Base-by-base conservation (phyloP, 2,113 vertebrate species). In the Hippocampus zosterae region DNA sequence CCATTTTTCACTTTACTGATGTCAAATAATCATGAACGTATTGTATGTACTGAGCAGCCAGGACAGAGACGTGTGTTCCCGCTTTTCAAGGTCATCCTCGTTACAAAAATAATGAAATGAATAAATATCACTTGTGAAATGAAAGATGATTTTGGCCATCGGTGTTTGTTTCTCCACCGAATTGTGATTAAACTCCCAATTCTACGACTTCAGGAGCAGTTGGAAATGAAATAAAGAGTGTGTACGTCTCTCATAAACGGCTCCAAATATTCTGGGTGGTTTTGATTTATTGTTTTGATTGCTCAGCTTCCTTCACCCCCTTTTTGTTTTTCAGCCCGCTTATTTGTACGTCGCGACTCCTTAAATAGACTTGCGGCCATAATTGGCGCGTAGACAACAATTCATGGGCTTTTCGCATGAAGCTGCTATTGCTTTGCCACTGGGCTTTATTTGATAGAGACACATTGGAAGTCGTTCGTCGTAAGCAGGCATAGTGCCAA, bases 381-480 rank as follows among this genome's bases (percentile, higher is more conserved):
- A 70, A 73, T 68, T 46, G 63, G 46, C 70, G 66, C 42, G 65
- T 41, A 50, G 66, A 81, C 69, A 75, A 73, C 69, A 74, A 65
- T 74, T 64, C 73, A 73, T 52, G 73, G 42, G 63, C 63, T 85
- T 75, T 84, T 70, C 81, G 71, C 73, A 48, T 76, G 68, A 56
- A 70, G 73, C 73, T 69, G 19, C 60, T 79, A 76, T 82, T 81
- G 74, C 73, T 69, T 73, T 84, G 81, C 87, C 80, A 73, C 42
- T 27, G 56, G 85, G 81, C 79, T 84, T 68, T 85, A 78, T 90
- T 84, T 86, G 83, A 89, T 86, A 83, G 89, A 88, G 87, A 85
- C 84, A 87, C 70, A 74, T 71, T 75, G 73, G 71, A 77, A 65
- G 77, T 75, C 78, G 80, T 84, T 80, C 83, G 65, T 86, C 87